Evolutionary conservation across 2,797 vertebrate species (phyloP), one percentile per base, ranked within the genome.

Genomic region (Lithobates sylvaticus): DNA sequence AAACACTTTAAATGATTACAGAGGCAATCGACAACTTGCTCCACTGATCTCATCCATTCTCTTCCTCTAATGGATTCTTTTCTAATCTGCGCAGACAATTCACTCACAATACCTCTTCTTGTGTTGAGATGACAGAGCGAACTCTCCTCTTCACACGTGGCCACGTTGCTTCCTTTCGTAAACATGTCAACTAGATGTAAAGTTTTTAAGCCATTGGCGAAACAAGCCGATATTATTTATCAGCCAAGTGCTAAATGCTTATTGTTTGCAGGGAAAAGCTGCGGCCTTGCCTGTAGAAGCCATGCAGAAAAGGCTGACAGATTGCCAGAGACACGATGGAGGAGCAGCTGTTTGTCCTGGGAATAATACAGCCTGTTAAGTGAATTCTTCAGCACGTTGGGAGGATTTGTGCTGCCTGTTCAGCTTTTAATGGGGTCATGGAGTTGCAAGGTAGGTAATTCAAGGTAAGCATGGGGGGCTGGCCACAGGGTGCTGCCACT

Each of bases 391-490:
- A 9, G 65, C 10, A 15, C 3, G 65, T 50, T 69, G 13, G 65
- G 15, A 23, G 29, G 26, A 23, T 44, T 70, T 50, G 42, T 70
- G 44, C 67, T 16, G 23, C 36, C 21, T 58, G 67, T 47, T 71
- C 26, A 5, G 18, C 78, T 4, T 15, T 29, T 81, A 81, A 81
- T 81, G 78, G 68, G 78, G 78, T 81, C 78, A 36, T 18, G 3
- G 44, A 71, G 78, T 21, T 23, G 78, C 68, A 71, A 58, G 78
- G 78, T 39, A 27, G 78, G 68, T 72, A 71, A 68, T 72, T 58
- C 68, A 81, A 61, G 68, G 47, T 58, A 72, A 81, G 42, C 23
- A 21, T 5, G 27, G 10, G 73, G 72, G n/a, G 73, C 6, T 10
- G 50, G 74, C 74, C 58, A 4, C 54, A 15, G 29, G 54, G 21